Evolutionary conservation across 1,140 invertebrate genomes (phyloP).

Genomic region (Polypedilum vanderplanki): DNA sequence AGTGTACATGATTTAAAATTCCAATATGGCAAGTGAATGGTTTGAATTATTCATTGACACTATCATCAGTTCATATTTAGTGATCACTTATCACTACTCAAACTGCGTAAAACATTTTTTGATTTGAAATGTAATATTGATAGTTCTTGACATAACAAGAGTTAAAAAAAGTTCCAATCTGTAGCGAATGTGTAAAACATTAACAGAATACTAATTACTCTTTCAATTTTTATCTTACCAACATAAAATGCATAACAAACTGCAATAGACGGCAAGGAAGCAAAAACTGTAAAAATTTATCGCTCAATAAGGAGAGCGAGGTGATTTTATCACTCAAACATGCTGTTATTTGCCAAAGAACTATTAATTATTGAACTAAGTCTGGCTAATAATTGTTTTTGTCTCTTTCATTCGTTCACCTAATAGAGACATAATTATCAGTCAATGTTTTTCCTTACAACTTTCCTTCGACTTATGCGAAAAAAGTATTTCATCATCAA

Average conservation of each 20-base stretch:
- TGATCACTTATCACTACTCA: too few relatives aligned
- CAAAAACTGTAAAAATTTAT: constrained; percentile 14
- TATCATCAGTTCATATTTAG: too few relatives aligned
- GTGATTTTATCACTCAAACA: constrained; percentile 5
- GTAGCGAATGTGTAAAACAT: neutral
- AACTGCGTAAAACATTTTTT: too few relatives aligned
- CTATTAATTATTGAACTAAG: neutral
- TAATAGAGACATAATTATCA: too few relatives aligned
- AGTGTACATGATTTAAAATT: too few relatives aligned
- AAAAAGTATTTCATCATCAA: too few relatives aligned
- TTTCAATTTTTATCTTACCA: neutral
- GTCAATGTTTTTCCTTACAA: too few relatives aligned
- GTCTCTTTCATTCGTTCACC: neutral
- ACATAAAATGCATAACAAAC: neutral
- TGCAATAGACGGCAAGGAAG: neutral
- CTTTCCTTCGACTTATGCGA: too few relatives aligned
- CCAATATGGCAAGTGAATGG: too few relatives aligned
- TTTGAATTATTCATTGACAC: too few relatives aligned
- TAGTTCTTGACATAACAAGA: neutral
- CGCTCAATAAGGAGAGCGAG: neutral
- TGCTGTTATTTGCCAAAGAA: constrained; percentile 1
- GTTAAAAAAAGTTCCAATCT: neutral
- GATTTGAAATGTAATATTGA: too few relatives aligned
- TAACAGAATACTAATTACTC: constrained; percentile 19
- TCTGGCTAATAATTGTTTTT: neutral